A percentile compares a stretch with the other conserved stretches of the same genome.
Evolutionary conservation across 2,113 vertebrate species (phyloP).

Genomic region (Bolborhynchus lineola): DNA sequence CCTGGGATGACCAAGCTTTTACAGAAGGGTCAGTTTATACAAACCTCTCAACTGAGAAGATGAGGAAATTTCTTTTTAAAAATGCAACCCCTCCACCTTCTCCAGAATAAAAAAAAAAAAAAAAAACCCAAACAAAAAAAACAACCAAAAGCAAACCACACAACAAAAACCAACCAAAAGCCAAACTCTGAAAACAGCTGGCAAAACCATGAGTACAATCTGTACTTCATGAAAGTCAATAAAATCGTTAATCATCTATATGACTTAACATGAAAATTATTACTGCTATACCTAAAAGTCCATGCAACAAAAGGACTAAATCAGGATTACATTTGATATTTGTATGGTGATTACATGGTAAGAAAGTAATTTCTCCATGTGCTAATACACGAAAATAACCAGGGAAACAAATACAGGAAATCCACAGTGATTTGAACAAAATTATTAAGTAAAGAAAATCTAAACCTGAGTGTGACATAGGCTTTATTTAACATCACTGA

Average conservation of each 20-base stretch:
- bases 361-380: neutral
- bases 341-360: neutral
- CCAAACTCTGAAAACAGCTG: neutral
- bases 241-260: neutral
- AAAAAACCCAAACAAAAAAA: neutral
- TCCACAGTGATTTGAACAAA: neutral
- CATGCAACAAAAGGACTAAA: neutral
- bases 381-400: neutral
- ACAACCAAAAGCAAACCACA: neutral
- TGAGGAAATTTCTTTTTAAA: neutral
- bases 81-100: neutral
- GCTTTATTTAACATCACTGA: neutral
- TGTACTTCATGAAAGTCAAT: neutral
- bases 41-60: neutral
- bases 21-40: neutral
- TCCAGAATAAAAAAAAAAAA: neutral
- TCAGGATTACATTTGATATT: neutral
- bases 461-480: neutral
- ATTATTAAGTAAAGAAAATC: neutral
- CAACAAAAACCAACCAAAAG: neutral
- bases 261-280: neutral
- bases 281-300: neutral
- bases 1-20: neutral
- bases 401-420: neutral
- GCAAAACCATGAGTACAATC: neutral